Evolutionary conservation across 2,113 vertebrate species (phyloP).

Genomic region (Coreoperca whiteheadi): DNA sequence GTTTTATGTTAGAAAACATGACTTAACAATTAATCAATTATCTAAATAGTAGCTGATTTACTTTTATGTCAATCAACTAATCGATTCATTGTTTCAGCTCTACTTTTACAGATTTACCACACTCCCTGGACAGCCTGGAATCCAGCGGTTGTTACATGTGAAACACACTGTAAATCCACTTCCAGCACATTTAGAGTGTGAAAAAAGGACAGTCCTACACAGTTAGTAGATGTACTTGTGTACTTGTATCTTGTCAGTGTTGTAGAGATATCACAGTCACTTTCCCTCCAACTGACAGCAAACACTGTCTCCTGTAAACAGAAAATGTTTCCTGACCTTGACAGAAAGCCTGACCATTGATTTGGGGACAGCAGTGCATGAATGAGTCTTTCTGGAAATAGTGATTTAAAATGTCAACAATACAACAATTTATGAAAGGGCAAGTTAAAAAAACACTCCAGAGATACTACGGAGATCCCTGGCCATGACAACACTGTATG

Average conservation of each 20-base stretch:
- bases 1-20: neutral
- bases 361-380: slow-evolving; percentile 37
- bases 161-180: neutral
- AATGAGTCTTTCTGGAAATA: slow-evolving; percentile 37
- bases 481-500: slow-evolving; percentile 17
- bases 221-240: slow-evolving; percentile 20
- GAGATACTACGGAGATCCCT: neutral
- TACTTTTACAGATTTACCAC: neutral
- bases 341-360: slow-evolving; percentile 52
- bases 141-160: too few relatives aligned
- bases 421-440: neutral
- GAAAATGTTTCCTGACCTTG: slow-evolving; percentile 63
- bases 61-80: too few relatives aligned
- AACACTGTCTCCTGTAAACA: slow-evolving; percentile 50
- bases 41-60: too few relatives aligned
- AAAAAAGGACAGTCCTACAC: slow-evolving; percentile 24
- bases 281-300: slow-evolving; percentile 57
- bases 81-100: too few relatives aligned
- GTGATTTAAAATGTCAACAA: slow-evolving; percentile 40
- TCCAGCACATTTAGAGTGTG: too few relatives aligned
- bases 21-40: neutral
- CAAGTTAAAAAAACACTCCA: neutral
- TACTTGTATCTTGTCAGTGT: slow-evolving; percentile 37
- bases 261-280: slow-evolving; percentile 26
- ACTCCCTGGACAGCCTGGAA: neutral